phyloP scores from a whole-genome alignment of 2,113 vertebrate genomes.

The Campylomormyrus numenius region DNA sequence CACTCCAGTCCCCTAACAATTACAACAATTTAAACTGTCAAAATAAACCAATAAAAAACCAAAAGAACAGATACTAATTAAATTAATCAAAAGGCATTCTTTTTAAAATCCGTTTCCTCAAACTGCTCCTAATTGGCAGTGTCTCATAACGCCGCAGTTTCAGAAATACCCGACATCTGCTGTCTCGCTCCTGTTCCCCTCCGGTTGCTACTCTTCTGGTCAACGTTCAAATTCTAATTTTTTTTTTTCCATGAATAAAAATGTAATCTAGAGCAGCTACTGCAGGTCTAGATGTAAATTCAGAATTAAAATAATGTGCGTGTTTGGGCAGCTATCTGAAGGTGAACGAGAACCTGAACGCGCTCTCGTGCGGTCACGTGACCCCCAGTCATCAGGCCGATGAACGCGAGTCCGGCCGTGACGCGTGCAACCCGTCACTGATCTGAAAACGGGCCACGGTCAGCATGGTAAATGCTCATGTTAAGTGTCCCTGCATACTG shows the following conservation, averaged over 20 bases:
- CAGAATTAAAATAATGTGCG: neutral
- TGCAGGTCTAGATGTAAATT: neutral
- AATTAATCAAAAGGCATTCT: conserved; percentile 61
- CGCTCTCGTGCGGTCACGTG: neutral
- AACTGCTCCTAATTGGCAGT: conserved; percentile 30
- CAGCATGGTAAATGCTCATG: neutral
- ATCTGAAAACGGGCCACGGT: neutral
- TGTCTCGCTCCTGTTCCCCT: conserved; percentile 23
- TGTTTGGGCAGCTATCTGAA: neutral
- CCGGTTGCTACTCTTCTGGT: conserved; percentile 32
- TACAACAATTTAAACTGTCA: conserved; percentile 69
- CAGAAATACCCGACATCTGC: conserved; percentile 40
- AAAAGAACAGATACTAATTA: conserved; percentile 49
- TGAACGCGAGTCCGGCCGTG: neutral
- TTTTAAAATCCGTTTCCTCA: conserved; percentile 52
- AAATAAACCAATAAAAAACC: conserved; percentile 64
- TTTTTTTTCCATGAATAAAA: neutral
- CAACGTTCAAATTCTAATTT: neutral
- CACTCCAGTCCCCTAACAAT: conserved; percentile 40
- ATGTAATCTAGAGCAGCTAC: neutral
- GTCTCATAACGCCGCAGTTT: conserved; percentile 28
- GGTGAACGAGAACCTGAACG: neutral
- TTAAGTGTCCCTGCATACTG: neutral
- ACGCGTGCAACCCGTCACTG: neutral
- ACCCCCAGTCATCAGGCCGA: neutral